Percentiles rank a stretch among this genome's conserved stretches.
Conservation (phyloP, 2,888 invertebrate species). For the Tenthredo livida region DNA sequence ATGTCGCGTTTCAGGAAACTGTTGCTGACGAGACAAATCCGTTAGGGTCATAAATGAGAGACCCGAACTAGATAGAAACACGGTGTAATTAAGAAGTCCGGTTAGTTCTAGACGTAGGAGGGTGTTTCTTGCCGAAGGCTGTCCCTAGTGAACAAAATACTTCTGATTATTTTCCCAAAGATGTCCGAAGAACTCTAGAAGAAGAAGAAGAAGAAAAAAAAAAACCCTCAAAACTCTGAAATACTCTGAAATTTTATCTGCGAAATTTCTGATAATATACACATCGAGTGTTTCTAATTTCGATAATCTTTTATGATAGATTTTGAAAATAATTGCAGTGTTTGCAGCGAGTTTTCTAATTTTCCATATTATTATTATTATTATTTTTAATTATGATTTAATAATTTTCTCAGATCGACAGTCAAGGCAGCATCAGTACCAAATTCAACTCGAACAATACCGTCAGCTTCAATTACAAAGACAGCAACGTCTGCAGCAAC, state of each 20-base stretch:
- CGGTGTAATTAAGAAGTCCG: neutral
- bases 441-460: slow-evolving; percentile 55
- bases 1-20: slow-evolving; percentile 6
- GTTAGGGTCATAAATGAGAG: neutral
- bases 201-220: too few relatives aligned
- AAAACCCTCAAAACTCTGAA: neutral
- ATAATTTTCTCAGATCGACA: slow-evolving; percentile 64
- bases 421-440: slow-evolving; percentile 58
- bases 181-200: too few relatives aligned
- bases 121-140: neutral
- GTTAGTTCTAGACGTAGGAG: neutral
- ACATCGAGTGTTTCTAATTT: neutral
- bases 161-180: too few relatives aligned
- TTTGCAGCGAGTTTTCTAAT: neutral
- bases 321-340: neutral
- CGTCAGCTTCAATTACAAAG: slow-evolving; percentile 59
- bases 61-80: neutral
- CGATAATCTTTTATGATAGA: neutral
- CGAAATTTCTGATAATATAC: neutral
- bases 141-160: too few relatives aligned
- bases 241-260: neutral
- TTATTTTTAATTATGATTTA: neutral
- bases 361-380: neutral
- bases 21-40: slow-evolving; percentile 10
- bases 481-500: slow-evolving; percentile 59